Evolutionary conservation across 30 jellyfish, hydroid and myxozoan genomes (phyloP), one percentile per base, ranked within the genome.

Genomic region (Aurelia sp.): DNA sequence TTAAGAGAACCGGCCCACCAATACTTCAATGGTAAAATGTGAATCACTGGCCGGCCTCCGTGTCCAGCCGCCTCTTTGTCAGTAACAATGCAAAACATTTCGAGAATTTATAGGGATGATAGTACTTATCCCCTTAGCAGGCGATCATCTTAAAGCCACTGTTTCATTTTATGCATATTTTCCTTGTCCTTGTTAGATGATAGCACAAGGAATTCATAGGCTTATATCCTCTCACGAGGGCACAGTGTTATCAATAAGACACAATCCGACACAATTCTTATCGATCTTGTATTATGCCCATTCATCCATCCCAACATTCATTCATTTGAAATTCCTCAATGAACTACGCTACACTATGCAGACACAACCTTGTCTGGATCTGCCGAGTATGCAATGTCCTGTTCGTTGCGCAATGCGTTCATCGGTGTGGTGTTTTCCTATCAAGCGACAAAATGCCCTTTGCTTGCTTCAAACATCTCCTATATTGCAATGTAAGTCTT

Each of bases 161-260:
- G 79, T 69, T 69, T 69, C 79, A 69, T 69, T 27, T 31, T 69
- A 69, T 31, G 62, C 79, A 69, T 33, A 69, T 40, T 55, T 69
- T 33, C 62, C 62, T 13, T 69, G 52, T 69, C 57, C 66, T 69
- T 69, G 79, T 55, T 69, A 19, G 57, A 64, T 22, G 33, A 69
- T 30, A 22, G 22, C 12, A n/a, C 62, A 69, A 50, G 18, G 57
- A 69, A 69, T 9, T 69, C 79, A 35, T 69, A 69, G 57, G 44
- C 50, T 23, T 21, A 33, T 11, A 69, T 69, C 79, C 79, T 69
- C 79, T 69, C 79, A 69, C 79, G 79, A 69, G 79, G 79, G 30
- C 61, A 55, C 79, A 23, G 44, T 69, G 65, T 69, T 69, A 69
- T 69, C 44, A 69, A 69, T 23, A 15, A 22, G 61, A 69, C 60